A percentile compares a stretch with the other conserved stretches of the same genome.
These are phyloP conservation scores for Scolopax rusticola DNA, from an alignment of 2,797 vertebrate genomes.

Conservation along the genomic window DNA sequence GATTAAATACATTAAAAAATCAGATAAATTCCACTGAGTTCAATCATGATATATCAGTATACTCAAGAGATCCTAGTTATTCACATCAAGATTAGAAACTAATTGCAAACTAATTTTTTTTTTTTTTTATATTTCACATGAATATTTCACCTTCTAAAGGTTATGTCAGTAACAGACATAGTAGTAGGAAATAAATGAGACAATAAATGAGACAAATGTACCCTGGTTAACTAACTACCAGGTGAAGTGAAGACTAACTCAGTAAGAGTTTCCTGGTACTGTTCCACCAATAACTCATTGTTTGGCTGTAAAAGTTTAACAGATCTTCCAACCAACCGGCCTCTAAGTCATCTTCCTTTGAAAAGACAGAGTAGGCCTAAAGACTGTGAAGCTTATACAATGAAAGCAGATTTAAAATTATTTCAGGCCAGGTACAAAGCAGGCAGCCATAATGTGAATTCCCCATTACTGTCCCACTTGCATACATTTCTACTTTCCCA, in stretches of 20 bases:
- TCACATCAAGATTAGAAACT: slow-evolving; percentile 48
- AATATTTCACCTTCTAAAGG: slow-evolving; percentile 49
- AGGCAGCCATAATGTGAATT: slow-evolving; percentile 31
- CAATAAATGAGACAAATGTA: slow-evolving; percentile 24
- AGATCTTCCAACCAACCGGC: not conserved
- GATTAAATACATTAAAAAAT: not conserved
- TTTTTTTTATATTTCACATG: not conserved
- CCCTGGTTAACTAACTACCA: not conserved
- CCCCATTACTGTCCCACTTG: slow-evolving; percentile 30
- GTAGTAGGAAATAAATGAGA: slow-evolving; percentile 36
- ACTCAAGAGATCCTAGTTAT: not conserved
- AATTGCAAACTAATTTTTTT: slow-evolving; percentile 39
- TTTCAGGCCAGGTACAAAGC: slow-evolving; percentile 23
- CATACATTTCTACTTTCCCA: slow-evolving; percentile 36
- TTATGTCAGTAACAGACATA: not conserved
- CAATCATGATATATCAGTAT: not conserved
- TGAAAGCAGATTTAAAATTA: slow-evolving; percentile 38
- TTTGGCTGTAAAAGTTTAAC: slow-evolving; percentile 12
- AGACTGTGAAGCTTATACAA: not conserved
- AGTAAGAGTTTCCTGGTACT: not conserved
- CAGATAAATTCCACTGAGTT: not conserved
- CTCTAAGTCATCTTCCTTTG: slow-evolving; percentile 17
- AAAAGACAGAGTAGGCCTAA: not conserved
- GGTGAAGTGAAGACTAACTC: not conserved
- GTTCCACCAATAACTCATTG: not conserved